Conservation (phyloP, 2,888 invertebrate genomes). For the Eumacrocentrus americanus region DNA sequence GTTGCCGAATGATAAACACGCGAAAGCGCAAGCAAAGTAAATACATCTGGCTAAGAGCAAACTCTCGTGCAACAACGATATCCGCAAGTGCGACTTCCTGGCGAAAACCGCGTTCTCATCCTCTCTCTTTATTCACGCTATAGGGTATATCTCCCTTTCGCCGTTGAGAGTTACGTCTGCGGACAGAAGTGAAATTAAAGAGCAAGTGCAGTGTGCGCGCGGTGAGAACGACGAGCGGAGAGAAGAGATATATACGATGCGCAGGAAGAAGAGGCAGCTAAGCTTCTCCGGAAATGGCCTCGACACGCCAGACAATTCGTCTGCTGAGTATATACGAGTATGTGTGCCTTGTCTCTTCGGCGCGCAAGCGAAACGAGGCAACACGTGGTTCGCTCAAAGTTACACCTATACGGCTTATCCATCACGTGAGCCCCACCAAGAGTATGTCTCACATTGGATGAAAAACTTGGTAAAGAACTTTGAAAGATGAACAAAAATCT, state of each 20-base stretch:
- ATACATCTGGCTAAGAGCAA: constrained; percentile 20
- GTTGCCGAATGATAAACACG: constrained; percentile 20
- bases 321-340: constrained; percentile 32
- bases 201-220: too few relatives aligned
- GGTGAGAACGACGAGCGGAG: constrained; percentile 3
- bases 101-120: constrained; percentile 11
- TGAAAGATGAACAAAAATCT: too few relatives aligned
- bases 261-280: constrained; percentile 20
- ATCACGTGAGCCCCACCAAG: too few relatives aligned
- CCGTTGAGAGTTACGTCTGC: constrained; percentile 16
- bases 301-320: constrained; percentile 43
- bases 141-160: background rate
- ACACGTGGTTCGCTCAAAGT: constrained; percentile 49
- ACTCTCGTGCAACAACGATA: constrained; percentile 24
- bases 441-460: too few relatives aligned
- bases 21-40: constrained; percentile 16
- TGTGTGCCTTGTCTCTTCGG: constrained; percentile 16
- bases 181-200: constrained; percentile 25
- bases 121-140: background rate
- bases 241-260: constrained; percentile 16
- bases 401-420: constrained; percentile 35
- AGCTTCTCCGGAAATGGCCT: constrained; percentile 36
- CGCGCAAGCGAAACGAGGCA: constrained; percentile 36
- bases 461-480: too few relatives aligned
- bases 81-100: constrained; percentile 22